Percentiles rank a stretch among this genome's conserved stretches.
These are phyloP conservation scores for Chirona hameri DNA, from an alignment of 2,888 invertebrate genomes.

Conservation along the genomic window DNA sequence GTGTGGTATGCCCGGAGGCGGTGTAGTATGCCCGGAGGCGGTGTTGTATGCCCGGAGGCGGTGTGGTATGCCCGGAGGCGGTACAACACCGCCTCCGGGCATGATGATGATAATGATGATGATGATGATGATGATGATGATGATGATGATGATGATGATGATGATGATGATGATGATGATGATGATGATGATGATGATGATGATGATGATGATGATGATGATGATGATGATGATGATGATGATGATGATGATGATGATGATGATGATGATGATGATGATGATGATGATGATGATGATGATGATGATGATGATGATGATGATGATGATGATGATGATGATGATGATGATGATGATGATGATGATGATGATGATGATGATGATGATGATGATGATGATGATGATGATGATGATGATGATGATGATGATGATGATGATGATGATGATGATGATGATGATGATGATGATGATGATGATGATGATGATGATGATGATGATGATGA, in stretches of 20 bases:
- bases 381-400: constrained; percentile 23
- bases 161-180: constrained; percentile 12
- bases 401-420: constrained; percentile 29
- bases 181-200: constrained; percentile 22
- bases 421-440: constrained; percentile 30
- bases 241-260: constrained; percentile 22
- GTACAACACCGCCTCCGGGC: too few relatives aligned
- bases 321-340: constrained; percentile 22
- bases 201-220: constrained; percentile 22
- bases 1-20: too few relatives aligned
- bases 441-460: constrained; percentile 10
- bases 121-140: constrained; percentile 30
- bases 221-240: constrained; percentile 22
- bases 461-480: constrained; percentile 29
- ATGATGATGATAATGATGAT: too few relatives aligned
- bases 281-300: constrained; percentile 22
- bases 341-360: constrained; percentile 22
- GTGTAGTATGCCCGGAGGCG: too few relatives aligned
- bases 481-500: constrained; percentile 28
- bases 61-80: too few relatives aligned
- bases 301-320: constrained; percentile 22
- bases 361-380: constrained; percentile 22
- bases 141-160: constrained; percentile 29
- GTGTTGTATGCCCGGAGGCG: too few relatives aligned
- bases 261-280: constrained; percentile 22